Evolutionary conservation across 2,113 vertebrate species (phyloP).

Genomic region (Poeciliopsis occidentalis): DNA sequence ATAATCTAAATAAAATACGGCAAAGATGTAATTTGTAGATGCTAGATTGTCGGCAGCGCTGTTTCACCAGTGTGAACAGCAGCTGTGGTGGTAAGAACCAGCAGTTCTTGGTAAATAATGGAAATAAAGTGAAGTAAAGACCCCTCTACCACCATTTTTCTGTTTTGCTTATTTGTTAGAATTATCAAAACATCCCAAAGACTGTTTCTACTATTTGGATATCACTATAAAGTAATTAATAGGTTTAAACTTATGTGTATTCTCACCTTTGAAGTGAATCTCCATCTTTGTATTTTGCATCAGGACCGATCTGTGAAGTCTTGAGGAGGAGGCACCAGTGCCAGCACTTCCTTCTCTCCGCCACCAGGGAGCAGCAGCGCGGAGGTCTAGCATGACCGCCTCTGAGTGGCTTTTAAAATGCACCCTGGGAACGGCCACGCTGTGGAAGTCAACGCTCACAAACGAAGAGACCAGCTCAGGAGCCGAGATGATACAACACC

Average conservation of each 20-base stretch:
- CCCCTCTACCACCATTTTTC: not conserved
- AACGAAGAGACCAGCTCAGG: constrained; percentile 19
- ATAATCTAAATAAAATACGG: not conserved
- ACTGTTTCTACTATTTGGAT: not conserved
- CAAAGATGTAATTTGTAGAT: not conserved
- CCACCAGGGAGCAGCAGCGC: constrained; percentile 52
- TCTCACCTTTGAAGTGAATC: not conserved
- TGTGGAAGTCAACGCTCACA: constrained; percentile 24
- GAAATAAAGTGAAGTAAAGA: too few species aligned
- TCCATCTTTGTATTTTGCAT: constrained; percentile 16
- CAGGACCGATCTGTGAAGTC: constrained; percentile 53
- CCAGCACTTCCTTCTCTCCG: constrained; percentile 43
- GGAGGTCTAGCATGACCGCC: constrained; percentile 56
- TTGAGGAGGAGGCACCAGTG: constrained; percentile 22
- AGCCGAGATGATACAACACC: not conserved
- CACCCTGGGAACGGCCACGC: constrained; percentile 34
- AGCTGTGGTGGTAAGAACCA: not conserved
- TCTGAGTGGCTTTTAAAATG: constrained; percentile 53
- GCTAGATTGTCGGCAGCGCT: not conserved
- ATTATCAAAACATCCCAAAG: not conserved
- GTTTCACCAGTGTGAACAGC: not conserved
- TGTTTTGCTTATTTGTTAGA: not conserved
- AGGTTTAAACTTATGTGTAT: not conserved
- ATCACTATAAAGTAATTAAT: not conserved
- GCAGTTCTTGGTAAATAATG: not conserved